Base-by-base conservation (phyloP, 2,888 invertebrate species). In the Drosophila robusta region DNA sequence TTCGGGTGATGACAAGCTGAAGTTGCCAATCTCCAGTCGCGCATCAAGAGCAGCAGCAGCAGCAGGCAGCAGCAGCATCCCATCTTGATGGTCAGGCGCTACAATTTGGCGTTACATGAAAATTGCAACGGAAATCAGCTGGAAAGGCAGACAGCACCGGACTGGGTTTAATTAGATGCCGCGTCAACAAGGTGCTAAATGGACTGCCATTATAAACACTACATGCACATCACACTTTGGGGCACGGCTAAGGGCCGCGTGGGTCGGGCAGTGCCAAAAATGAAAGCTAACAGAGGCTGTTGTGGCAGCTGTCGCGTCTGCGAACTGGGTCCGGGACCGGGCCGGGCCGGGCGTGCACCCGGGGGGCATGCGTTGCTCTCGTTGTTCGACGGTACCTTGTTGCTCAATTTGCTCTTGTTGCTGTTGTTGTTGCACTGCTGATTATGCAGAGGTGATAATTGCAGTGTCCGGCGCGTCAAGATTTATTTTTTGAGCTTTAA, bases 181-280 rank as follows among this genome's bases (percentile, higher is more conserved):
- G 90, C 90, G 80, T 90, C 90, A 90, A 90, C 90, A 90, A 90
- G 91, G 90, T 90, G 90, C 90, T 91, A 90, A 91, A 88, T 90
- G 90, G 80, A 69, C 75, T 76, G 78, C 86, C 86, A 91, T 91
- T 91, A 91, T 63, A 24, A 38, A 47, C 38, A 60, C 66, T 61
- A 65, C 41, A 46, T 29, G 32, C 9, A 29, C 7, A 12, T 16
- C 42, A 34, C 41, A 51, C 47, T 34, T 16, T 44, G n/a, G 24
- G 36, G n/a, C 45, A 12, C 6, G 24, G 36, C 42, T 34, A 58
- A 75, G 70, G 82, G 87, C 87, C 80, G 84, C 89, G 87, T 84
- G 84, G 89, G 89, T 67, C 70, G 84, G 50, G 16, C 64, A 61
- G 64, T 67, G 64, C 64, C 71, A 79, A 82, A 87, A 83, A 84